Conservation (phyloP, 2,888 invertebrate genomes). For the Drosophila quinaria region DNA sequence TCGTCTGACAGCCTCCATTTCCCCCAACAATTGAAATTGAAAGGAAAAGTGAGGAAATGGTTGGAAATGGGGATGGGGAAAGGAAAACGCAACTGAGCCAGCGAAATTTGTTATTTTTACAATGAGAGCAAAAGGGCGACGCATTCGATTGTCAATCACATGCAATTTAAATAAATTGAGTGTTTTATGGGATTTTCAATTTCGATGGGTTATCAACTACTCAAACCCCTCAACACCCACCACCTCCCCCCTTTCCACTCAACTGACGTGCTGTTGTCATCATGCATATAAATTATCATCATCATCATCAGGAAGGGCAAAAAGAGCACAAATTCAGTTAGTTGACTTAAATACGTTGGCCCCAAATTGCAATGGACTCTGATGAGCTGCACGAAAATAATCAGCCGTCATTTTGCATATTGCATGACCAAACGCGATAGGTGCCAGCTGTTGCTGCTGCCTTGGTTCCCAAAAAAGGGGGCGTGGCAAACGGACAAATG, state of each 20-base stretch:
- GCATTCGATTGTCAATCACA: conserved; percentile 77
- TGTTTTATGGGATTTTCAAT: conserved; percentile 82
- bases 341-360: conserved; percentile 1
- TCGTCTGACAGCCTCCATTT: background rate
- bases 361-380: conserved; percentile 47
- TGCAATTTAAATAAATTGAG: conserved; percentile 82
- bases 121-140: conserved; percentile 38
- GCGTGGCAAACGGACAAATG: conserved; percentile 1
- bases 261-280: conserved; percentile 32
- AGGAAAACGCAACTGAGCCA: conserved; percentile 39
- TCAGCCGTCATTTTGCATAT: conserved; percentile 60
- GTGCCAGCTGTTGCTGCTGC: conserved; percentile 33
- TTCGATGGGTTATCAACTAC: conserved; percentile 48
- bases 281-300: conserved; percentile 60
- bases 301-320: conserved; percentile 24
- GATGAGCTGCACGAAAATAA: conserved; percentile 62
- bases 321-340: conserved; percentile 20
- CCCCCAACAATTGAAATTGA: conserved; percentile 11
- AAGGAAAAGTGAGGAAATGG: conserved; percentile 8
- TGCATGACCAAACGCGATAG: conserved; percentile 35
- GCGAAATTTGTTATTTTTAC: conserved; percentile 58
- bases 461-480: background rate
- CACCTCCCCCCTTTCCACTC: background rate
- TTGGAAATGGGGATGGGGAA: background rate
- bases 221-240: background rate